A percentile compares a stretch with the other conserved stretches of the same genome.
Evolutionary conservation across 2,113 vertebrate genomes (phyloP).

Genomic region (Megalops atlanticus): DNA sequence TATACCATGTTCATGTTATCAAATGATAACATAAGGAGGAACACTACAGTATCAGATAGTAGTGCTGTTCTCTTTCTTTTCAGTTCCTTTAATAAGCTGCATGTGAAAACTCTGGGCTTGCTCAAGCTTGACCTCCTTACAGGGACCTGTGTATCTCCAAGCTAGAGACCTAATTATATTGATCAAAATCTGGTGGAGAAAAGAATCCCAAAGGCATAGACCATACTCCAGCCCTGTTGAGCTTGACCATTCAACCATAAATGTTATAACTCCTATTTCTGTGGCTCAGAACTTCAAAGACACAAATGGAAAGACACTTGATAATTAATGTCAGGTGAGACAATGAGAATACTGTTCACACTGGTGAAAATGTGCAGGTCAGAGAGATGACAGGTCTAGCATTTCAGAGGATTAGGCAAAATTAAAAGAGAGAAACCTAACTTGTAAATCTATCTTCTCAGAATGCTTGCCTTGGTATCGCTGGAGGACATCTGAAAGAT

Average conservation of each 20-base stretch:
- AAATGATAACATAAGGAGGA: too few relatives aligned
- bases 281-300: neutral
- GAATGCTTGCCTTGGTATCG: neutral
- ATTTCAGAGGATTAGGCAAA: neutral
- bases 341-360: neutral
- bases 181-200: neutral
- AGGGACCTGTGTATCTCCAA: neutral
- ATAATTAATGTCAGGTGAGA: neutral
- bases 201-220: neutral
- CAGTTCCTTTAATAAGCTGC: neutral
- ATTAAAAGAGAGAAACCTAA: neutral
- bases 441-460: neutral
- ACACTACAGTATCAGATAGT: too few relatives aligned
- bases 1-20: too few relatives aligned
- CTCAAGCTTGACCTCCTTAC: neutral
- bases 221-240: neutral
- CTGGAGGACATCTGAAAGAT: neutral
- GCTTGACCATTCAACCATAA: neutral
- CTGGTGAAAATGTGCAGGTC: neutral
- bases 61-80: neutral
- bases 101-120: neutral
- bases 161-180: neutral
- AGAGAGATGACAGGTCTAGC: too few relatives aligned
- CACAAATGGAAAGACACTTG: neutral
- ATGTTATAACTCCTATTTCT: neutral